Base-by-base conservation (phyloP, 2,113 vertebrate species). In the Campylomormyrus tamandua region DNA sequence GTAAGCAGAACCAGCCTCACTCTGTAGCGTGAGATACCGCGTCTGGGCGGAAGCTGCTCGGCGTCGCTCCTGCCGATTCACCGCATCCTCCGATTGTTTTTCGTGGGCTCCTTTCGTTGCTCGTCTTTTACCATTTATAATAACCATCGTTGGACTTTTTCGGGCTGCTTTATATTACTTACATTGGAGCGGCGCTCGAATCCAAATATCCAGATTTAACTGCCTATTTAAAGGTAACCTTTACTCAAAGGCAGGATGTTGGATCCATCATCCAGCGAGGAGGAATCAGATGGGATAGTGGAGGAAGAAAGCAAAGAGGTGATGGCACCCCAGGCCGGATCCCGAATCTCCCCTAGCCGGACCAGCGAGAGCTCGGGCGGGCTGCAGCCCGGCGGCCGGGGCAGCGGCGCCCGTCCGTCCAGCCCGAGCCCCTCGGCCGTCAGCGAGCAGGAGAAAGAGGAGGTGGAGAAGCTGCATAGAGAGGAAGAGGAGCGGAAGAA, bases 401-500 rank as follows among this genome's bases (percentile, higher is more conserved):
- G 96, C 94, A 93, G 95, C 95, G 92, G 96, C 89, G 95, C 95
- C 92, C 93, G 97, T 90, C 97, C 98, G 91, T 97, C 97, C 93
- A 97, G 96, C 94, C 96, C 96, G 74, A 97, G 96, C 90, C 98
- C 97, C 21, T 98, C 98, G 52, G 98, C 98, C 92, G 98, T 95
- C 92, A 98, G 98, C 93, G 98, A 99, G 96, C 97, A 97, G 91
- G 98, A 98, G 95, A 99, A 98, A 90, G 98, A 99, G 91, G 98
- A 99, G 92, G 94, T 97, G 94, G 98, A 98, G 96, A 96, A 97
- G 94, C 92, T 99, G 96, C 98, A 98, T 94, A 96, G 96, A 91
- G 98, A 99, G 92, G 98, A 99, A 89, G 98, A 99, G 85, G 98
- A 99, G 90, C 96, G 98, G 91, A 99, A 99, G 92, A 98, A 97